Conservation (phyloP, 2,888 invertebrate genomes). For the Galeopsomyia nigrocyanea region DNA sequence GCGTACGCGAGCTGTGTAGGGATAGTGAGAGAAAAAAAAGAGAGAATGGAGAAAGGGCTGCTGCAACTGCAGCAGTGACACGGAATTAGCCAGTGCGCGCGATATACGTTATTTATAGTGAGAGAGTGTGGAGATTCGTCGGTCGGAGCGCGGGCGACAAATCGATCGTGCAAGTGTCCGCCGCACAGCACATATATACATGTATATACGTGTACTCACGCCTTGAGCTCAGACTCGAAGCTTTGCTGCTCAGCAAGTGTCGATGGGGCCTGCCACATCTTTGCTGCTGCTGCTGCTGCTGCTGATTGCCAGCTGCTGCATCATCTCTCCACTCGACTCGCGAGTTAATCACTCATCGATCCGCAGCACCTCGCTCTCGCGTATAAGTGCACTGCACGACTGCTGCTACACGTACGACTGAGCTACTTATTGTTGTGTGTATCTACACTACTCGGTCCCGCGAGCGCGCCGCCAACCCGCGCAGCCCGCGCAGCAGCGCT, state of each 20-base stretch:
- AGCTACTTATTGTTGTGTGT: no score
- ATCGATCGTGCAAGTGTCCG: no score
- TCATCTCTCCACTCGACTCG: slow-evolving; percentile 25
- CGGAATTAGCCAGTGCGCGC: slow-evolving; percentile 6
- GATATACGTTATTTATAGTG: not conserved
- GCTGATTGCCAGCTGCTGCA: slow-evolving; percentile 27
- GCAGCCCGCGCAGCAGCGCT: not conserved
- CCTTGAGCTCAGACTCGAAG: slow-evolving; percentile 32
- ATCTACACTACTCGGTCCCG: not conserved
- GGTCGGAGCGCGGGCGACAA: not conserved
- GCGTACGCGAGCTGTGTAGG: not conserved
- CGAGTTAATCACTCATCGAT: slow-evolving; percentile 16
- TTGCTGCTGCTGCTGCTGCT: no score
- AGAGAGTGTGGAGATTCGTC: not conserved
- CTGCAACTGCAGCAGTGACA: not conserved
- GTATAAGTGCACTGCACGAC: no score
- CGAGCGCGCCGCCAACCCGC: no score
- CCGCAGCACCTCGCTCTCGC: not conserved
- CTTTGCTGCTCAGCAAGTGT: slow-evolving; percentile 22
- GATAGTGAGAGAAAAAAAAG: not conserved
- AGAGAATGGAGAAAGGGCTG: not conserved
- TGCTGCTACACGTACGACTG: not conserved
- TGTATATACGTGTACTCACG: slow-evolving; percentile 38
- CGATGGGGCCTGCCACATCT: slow-evolving; percentile 42
- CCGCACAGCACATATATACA: no score